Percentiles rank a stretch among this genome's conserved stretches.
These are phyloP conservation scores for Galeruca laticollis DNA, from an alignment of 2,888 invertebrate species.

Conservation along the genomic window DNA sequence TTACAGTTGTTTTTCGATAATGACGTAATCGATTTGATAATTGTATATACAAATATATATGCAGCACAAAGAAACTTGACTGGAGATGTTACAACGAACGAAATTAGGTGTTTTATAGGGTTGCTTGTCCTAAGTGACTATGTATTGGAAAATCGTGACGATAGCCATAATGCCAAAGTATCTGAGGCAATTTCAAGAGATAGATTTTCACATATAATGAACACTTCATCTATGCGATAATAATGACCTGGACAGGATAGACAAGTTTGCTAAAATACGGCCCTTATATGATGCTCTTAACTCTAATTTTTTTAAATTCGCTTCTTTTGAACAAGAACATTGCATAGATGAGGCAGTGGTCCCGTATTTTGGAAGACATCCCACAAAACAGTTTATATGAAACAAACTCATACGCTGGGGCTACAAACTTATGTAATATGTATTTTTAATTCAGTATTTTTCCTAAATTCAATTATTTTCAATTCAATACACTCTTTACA, in stretches of 20 bases:
- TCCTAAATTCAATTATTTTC: too few relatives aligned
- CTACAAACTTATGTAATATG: slow-evolving; percentile 53
- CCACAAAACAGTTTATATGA: slow-evolving; percentile 32
- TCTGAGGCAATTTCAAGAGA: slow-evolving; percentile 52
- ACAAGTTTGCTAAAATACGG: slow-evolving; percentile 55
- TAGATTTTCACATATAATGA: slow-evolving; percentile 54
- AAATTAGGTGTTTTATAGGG: slow-evolving; percentile 38
- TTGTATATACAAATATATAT: slow-evolving; percentile 26
- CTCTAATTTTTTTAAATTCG: too few relatives aligned
- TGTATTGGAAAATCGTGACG: slow-evolving; percentile 23
- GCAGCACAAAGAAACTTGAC: slow-evolving; percentile 26
- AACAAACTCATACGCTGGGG: slow-evolving; percentile 37
- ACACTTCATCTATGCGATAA: slow-evolving; percentile 55
- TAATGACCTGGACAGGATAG: slow-evolving; percentile 48
- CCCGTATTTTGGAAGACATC: slow-evolving; percentile 56
- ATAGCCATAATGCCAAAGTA: slow-evolving; percentile 13
- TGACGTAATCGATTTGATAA: slow-evolving; percentile 8
- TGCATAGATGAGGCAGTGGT: too few relatives aligned
- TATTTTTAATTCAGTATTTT: too few relatives aligned
- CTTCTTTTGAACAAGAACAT: slow-evolving; percentile 57
- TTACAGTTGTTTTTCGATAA: slow-evolving; percentile 22
- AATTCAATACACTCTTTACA: too few relatives aligned
- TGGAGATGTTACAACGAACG: slow-evolving; percentile 24
- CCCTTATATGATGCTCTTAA: slow-evolving; percentile 52
- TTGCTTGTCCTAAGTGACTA: slow-evolving; percentile 39